Evolutionary conservation across 2,888 invertebrate genomes (phyloP).

Genomic region (Dorcus hopei): DNA sequence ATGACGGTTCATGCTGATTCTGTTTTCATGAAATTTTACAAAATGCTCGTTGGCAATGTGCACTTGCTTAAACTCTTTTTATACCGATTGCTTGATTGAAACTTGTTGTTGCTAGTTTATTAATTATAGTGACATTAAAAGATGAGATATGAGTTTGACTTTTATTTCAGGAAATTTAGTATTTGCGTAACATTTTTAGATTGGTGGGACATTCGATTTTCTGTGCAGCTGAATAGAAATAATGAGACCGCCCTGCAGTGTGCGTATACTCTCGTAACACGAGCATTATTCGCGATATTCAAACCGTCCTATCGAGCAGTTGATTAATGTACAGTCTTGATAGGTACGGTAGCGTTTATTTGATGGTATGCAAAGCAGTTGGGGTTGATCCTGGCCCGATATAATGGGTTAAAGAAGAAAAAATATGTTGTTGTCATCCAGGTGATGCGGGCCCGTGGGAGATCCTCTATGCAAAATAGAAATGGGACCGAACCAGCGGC

Average conservation of each 20-base stretch:
- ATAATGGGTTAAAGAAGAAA: constrained; percentile 26
- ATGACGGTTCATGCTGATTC: too few species aligned
- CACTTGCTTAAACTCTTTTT: too few species aligned
- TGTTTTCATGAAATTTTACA: too few species aligned
- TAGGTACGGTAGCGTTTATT: constrained; percentile 23
- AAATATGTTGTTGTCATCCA: constrained; percentile 25
- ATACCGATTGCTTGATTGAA: too few species aligned
- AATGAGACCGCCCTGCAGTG: constrained; percentile 15
- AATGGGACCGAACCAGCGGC: constrained; percentile 4
- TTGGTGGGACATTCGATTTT: too few species aligned
- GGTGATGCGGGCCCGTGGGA: constrained; percentile 30
- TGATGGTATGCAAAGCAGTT: constrained; percentile 27
- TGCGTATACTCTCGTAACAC: too few species aligned
- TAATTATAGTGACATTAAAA: too few species aligned
- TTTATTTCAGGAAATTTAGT: too few species aligned
- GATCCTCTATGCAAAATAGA: constrained; percentile 29
- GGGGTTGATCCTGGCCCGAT: constrained; percentile 24
- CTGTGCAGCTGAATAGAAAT: neutral
- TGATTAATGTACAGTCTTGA: constrained; percentile 26
- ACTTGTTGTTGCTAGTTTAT: too few species aligned
- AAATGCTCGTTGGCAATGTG: too few species aligned
- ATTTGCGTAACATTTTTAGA: too few species aligned
- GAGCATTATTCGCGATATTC: neutral
- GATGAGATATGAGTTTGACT: too few species aligned
- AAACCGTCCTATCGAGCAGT: constrained; percentile 19